Conservation (phyloP, 2,113 vertebrate species). For the Columbina picui region DNA sequence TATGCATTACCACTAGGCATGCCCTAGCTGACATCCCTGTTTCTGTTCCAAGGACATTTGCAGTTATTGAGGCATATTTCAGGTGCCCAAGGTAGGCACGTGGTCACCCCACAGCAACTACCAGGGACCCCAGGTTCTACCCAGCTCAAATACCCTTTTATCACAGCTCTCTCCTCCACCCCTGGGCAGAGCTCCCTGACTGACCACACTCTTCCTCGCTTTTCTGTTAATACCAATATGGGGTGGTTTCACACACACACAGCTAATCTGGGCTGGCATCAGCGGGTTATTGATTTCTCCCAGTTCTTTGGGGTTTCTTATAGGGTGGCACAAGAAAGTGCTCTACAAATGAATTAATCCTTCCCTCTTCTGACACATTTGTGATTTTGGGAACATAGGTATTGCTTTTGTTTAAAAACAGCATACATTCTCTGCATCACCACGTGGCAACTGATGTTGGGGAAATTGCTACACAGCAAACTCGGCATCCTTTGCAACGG, state of each 20-base stretch:
- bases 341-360: background rate
- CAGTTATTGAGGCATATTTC: fast-evolving
- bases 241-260: fast-evolving
- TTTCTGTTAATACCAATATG: fast-evolving
- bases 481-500: background rate
- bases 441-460: fast-evolving
- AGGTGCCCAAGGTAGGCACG: fast-evolving
- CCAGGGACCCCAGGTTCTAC: background rate
- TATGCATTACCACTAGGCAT: background rate
- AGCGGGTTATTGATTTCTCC: background rate
- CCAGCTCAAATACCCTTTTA: background rate
- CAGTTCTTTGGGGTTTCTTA: background rate
- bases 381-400: background rate
- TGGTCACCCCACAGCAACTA: background rate
- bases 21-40: background rate
- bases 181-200: background rate
- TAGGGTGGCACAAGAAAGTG: fast-evolving
- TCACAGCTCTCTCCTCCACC: background rate
- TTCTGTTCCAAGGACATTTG: background rate
- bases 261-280: fast-evolving
- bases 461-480: fast-evolving
- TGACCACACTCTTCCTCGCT: background rate
- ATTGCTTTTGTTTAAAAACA: fast-evolving
- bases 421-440: too few relatives aligned
- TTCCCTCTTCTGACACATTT: fast-evolving